Conservation (phyloP, 2,797 vertebrate genomes). For the Pseudochromis fuscus region DNA sequence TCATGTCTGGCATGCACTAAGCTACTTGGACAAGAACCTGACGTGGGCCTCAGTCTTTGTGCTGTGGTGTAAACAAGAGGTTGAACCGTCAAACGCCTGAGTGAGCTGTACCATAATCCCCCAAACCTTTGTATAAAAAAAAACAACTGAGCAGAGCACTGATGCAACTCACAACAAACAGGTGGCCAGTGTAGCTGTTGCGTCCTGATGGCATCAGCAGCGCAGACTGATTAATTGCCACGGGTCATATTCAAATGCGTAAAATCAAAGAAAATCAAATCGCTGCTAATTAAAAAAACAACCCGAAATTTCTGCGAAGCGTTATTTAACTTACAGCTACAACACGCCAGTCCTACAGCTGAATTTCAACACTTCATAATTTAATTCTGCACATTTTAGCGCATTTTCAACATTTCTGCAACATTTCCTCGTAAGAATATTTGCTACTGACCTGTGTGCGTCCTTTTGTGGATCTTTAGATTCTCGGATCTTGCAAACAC, state of each 20-base stretch:
- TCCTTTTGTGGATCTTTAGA: conserved; percentile 99
- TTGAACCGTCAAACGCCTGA: conserved; percentile 74
- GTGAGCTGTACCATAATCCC: conserved; percentile 68
- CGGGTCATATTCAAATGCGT: conserved; percentile 6
- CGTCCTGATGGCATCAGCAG: conserved; percentile 27
- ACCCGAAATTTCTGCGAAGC: background rate
- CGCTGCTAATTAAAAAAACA: background rate
- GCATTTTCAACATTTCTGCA: conserved; percentile 18
- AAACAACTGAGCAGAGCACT: too few species aligned
- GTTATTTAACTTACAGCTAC: background rate
- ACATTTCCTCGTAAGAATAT: conserved; percentile 14
- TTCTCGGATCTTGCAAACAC: conserved; percentile 99
- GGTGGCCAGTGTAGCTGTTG: conserved; percentile 57
- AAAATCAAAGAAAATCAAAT: background rate
- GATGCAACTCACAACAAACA: conserved; percentile 62
- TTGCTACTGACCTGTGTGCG: conserved; percentile 96
- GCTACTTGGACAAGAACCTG: conserved; percentile 49
- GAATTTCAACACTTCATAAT: background rate
- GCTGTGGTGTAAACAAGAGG: conserved; percentile 79
- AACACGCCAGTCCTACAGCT: background rate
- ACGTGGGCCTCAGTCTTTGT: conserved; percentile 74
- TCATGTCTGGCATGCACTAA: conserved; percentile 55
- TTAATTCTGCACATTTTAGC: background rate
- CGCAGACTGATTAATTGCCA: conserved; percentile 28
- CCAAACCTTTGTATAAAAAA: conserved; percentile 54